Evolutionary conservation across 2,113 vertebrate genomes (phyloP), one percentile per base, ranked within the genome.

Genomic region (Hyaena hyaena): DNA sequence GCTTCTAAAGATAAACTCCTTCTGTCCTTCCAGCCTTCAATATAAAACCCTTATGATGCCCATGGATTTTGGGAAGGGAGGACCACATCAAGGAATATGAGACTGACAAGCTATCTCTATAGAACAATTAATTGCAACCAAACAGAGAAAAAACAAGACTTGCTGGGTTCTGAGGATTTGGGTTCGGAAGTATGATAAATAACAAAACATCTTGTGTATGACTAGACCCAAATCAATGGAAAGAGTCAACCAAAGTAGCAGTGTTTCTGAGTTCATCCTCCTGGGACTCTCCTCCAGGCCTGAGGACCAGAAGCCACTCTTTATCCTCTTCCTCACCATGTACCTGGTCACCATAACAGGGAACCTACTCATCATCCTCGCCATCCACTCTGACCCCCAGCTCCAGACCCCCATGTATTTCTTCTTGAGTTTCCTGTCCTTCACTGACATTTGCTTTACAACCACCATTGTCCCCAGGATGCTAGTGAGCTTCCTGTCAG

Each of bases 211-310:
- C 53, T 43, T 58, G 2, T 80, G 1, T 39, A n/a, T 33, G 53
- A 55, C 61, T 50, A 66, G 12, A 53, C 9, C 26, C 7, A 55
- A 24, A 26, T 66, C 69, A 68, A 96, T 95, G 96, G 93, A 88
- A 95, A 76, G 39, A 24, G 9, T 74, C 65, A 97, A 96, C 88
- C 35, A 93, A 66, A 96, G 74, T 53, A 86, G 26, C 14, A 87
- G 63, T 9, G 81, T 96, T 53, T 94, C 95, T 28, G 95, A 98
- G 58, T 98, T 98, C 65, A 39, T 39, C 39, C 39, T 39, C 39
- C 39, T 39, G 39, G 39, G 39, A 39, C 39, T 39, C 39, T 39
- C 39, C 39, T 39, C 39, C 39, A 39, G 39, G 39, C 39, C 39
- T 39, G 39, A 39, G 39, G 39, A 39, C 39, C 39, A 39, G 39